These are phyloP conservation scores for Pandion haliaetus DNA, from an alignment of 2,113 vertebrate genomes.

Conservation along the genomic window DNA sequence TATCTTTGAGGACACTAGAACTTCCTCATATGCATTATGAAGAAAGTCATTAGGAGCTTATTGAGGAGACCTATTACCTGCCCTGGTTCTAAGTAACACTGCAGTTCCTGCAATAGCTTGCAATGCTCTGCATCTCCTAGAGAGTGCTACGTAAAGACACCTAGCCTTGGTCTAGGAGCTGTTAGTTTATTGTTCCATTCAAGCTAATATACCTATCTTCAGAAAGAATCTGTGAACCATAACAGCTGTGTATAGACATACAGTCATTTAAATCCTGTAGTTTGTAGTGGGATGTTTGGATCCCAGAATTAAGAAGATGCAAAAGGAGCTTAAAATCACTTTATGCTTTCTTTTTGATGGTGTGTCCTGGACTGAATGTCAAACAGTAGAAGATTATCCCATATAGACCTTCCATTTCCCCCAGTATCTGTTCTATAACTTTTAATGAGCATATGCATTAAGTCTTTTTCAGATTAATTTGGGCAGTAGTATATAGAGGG, in stretches of 20 bases:
- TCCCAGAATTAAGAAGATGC: not conserved
- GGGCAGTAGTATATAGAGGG: not conserved
- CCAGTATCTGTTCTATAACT: not conserved
- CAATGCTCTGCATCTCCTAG: not conserved
- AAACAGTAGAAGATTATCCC: not conserved
- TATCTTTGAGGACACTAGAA: not conserved
- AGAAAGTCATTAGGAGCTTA: not conserved
- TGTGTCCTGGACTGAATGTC: not conserved
- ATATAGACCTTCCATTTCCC: not conserved
- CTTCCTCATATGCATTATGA: not conserved
- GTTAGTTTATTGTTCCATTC: not conserved
- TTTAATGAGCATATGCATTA: not conserved
- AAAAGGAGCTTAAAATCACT: not conserved
- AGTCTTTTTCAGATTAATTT: not conserved
- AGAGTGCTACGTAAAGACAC: too few relatives aligned
- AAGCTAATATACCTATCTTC: not conserved
- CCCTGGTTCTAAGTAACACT: not conserved
- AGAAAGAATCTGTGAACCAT: not conserved
- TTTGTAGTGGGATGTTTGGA: not conserved
- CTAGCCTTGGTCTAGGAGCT: not conserved
- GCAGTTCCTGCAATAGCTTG: not conserved
- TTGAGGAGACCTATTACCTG: rapidly evolving
- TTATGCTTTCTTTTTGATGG: not conserved
- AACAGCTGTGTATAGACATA: too few relatives aligned
- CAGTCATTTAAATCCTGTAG: not conserved